Base-by-base conservation (phyloP, 2,113 vertebrate genomes). In the Pseudorasbora parva region DNA sequence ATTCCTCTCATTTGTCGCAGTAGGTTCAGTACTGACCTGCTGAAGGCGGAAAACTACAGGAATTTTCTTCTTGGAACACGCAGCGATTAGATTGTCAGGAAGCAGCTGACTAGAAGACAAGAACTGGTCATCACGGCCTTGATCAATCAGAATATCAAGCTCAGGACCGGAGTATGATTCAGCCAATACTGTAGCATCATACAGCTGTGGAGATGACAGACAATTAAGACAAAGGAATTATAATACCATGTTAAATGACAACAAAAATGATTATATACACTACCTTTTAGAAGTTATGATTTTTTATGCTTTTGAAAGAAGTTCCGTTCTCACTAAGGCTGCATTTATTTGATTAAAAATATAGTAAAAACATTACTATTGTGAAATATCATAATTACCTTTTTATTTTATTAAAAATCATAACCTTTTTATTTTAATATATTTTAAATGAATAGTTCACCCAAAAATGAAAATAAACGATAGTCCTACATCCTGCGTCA, bases 81-180 rank as follows among this genome's bases (percentile, higher is more conserved):
- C 96, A 25, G 96, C 94, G 0, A 99, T 97, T 88, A 99, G 95
- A 90, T 98, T 98, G 82, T 99, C 97, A 0, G 97, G 98, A 57
- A 99, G 92, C 11, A 99, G 91, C 89, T 99, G 97, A 5, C 96
- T 95, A 1, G 96, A 95, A 0, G 95, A 94, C 21, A 99, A 94
- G 90, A 99, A 99, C 93, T 98, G 95, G 87, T 99, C 98, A 2
- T 98, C 97, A 3, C 96, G 95, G 57, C 98, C 98, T 92, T 99
- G 98, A 89, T 99, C 98, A 56, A 99, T 97, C 66, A 99, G 88
- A 88, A 99, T 94, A 93, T 99, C 97, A 0, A 99, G 93, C 85
- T 90, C 93, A 49, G 97, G 91, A 0, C 94, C 97, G 0, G 95
- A 92, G 80, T 95, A 99, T 2, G 95, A 90, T 7, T 91, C 94